Percentiles rank a stretch among this genome's conserved stretches.
Conservation (phyloP, 2,797 vertebrate genomes). For the Alfaro cultratus region DNA sequence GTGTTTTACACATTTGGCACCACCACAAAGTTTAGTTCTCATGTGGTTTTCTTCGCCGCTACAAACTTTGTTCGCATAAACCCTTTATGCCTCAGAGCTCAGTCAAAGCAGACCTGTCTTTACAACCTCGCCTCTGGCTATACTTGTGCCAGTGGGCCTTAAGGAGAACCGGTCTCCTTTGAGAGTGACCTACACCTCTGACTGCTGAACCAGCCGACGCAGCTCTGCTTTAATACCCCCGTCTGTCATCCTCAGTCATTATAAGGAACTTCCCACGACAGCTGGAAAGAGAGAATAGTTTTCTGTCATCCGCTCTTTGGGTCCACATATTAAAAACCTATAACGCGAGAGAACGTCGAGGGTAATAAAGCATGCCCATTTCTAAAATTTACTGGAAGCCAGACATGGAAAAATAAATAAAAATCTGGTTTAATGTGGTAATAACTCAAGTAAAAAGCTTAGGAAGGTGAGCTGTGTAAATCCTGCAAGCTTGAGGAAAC, state of each 20-base stretch:
- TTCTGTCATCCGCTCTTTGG: neutral
- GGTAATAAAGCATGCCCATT: neutral
- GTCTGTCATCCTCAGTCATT: neutral
- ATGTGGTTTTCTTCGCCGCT: neutral
- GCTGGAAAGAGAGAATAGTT: neutral
- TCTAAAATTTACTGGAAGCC: neutral
- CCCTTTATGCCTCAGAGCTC: neutral
- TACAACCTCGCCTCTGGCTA: neutral
- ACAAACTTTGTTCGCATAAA: neutral
- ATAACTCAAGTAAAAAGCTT: neutral
- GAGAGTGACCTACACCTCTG: neutral
- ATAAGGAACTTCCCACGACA: neutral
- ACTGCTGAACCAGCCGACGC: neutral
- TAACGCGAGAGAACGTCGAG: neutral
- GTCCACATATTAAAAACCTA: neutral
- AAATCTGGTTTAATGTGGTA: neutral
- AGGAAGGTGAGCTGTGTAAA: neutral
- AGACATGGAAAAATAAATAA: neutral
- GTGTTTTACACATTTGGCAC: neutral
- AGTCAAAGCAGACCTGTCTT: neutral
- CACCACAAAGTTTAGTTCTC: neutral
- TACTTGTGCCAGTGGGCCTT: neutral
- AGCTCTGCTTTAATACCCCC: neutral
- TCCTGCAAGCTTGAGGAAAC: conserved; percentile 1
- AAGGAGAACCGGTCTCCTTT: neutral